Evolutionary conservation across 2,888 invertebrate genomes (phyloP), one percentile per base, ranked within the genome.

Genomic region (Brenthis ino): DNA sequence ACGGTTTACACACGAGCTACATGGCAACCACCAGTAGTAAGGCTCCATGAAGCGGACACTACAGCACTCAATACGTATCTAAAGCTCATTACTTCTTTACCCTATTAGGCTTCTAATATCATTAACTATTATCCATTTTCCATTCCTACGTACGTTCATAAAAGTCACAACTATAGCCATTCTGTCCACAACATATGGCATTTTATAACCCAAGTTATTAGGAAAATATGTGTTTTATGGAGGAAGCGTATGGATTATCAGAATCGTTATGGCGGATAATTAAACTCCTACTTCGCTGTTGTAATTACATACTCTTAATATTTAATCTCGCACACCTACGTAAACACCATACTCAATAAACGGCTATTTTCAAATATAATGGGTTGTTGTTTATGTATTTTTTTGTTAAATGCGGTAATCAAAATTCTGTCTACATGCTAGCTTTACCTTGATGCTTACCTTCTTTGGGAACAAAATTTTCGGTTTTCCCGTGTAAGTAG

Each of bases 391-490:
- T 67, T 70, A 65, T 68, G 47, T 67, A 47, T 66, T 60, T 57
- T 20, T 64, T 48, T 64, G 55, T 37, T 61, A 60, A 55, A 43
- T 66, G 28, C 55, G 67, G 65, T 24, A 28, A 72, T 68, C 64
- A 66, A 72, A 72, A 72, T 72, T 72, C 70, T 47, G 58, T 64
- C 53, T 57, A 60, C 68, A 68, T 72, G 60, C 64, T 58, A 68
- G 13, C 16, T 64, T 1, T 28, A 67, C 53, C 57, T 60, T 66
- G 47, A 57, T 65, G 47, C 89, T 89, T 85, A 91, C 93, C 93
- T 93, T 92, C 89, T 93, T 91, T 77, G 91, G 92, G 79, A 89
- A 92, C 84, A 92, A 90, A 73, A 91, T 91, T 86, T 92, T 93
- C 74, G 93, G 93, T 91, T 91, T 91, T 86, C 92, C 92, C 79